Evolutionary conservation across 2,888 invertebrate genomes (phyloP), one percentile per base, ranked within the genome.

Genomic region (Tachina lurida): DNA sequence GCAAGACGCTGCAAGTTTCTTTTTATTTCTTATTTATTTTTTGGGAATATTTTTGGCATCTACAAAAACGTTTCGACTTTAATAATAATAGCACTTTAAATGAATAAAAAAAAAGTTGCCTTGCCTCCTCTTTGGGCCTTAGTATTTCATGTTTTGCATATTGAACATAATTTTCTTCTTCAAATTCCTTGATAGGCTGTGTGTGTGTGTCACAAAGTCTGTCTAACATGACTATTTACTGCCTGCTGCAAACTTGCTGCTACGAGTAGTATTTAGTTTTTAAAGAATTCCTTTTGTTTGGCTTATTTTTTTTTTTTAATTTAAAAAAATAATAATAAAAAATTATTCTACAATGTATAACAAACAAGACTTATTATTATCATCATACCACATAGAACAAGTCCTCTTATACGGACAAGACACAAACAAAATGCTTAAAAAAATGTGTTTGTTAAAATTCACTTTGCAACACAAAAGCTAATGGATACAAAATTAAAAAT

Each of bases 401-500:
- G 10, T 49, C 49, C 13, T 67, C 19, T 65, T 67, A 65, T 41
- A 45, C 13, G 15, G 74, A 75, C 54, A 56, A 62, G 74, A 81
- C 47, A 62, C 31, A 45, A 70, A 62, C 31, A 45, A 70, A 81
- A 70, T 60, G 68, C 41, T 68, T 31, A 45, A 63, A 19, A 63
- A 31, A 54, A 71, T 43, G 39, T 17, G 62, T 71, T 62, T 54
- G 39, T 31, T 31, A 31, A 54, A 79, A 71, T 71, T 63, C 41
- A 60, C 12, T 71, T 43, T 70, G 62, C 43, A 41, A 62, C 43
- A 54, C 22, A 49, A 81, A 39, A 81, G 67, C 68, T 75, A 81
- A 75, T 81, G 81, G 81, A 67, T 74, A 54, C 52, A 74, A 81
- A 74, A 68, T 68, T 45, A 22, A 67, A 80, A 74, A 67, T 49